A percentile compares a stretch with the other conserved stretches of the same genome.
Evolutionary conservation across 2,797 vertebrate genomes (phyloP).

Genomic region (Sorex maritimensis): DNA sequence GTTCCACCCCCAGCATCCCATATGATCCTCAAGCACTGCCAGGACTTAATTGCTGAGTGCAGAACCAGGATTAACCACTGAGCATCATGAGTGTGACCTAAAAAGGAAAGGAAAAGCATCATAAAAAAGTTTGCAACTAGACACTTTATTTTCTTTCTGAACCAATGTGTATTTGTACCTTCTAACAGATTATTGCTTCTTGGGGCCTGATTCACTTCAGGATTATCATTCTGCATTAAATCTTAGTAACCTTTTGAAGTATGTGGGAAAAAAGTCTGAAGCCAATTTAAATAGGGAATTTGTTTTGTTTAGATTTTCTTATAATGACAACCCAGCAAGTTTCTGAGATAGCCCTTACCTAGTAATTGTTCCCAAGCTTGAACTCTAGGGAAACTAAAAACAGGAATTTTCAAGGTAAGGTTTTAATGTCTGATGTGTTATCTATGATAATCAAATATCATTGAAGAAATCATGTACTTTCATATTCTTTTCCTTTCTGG

Average conservation of each 20-base stretch:
- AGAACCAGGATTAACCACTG: too few relatives aligned
- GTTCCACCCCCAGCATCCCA: too few relatives aligned
- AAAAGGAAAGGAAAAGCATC: too few relatives aligned
- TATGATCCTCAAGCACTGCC: too few relatives aligned
- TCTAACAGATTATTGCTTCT: not conserved
- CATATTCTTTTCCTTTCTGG: not conserved
- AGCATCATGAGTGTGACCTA: too few relatives aligned
- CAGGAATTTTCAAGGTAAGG: slow-evolving; percentile 64
- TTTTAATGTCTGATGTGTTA: slow-evolving; percentile 9
- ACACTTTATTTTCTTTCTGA: slow-evolving; percentile 39
- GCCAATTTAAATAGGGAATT: slow-evolving; percentile 62
- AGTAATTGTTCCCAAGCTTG: slow-evolving; percentile 60
- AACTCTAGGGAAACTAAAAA: slow-evolving; percentile 81
- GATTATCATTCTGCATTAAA: slow-evolving; percentile 28
- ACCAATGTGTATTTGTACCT: not conserved
- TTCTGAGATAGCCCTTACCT: slow-evolving; percentile 60
- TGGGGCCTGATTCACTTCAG: slow-evolving; percentile 4
- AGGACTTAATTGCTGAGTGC: too few relatives aligned
- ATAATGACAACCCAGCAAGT: slow-evolving; percentile 26
- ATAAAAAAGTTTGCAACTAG: too few relatives aligned
- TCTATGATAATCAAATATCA: not conserved
- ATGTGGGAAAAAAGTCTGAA: slow-evolving; percentile 62
- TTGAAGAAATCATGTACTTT: not conserved
- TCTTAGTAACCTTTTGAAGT: slow-evolving; percentile 20
- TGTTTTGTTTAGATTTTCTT: slow-evolving; percentile 50